These are phyloP conservation scores for Ceyx margarethae DNA, from an alignment of 2,113 vertebrate species.

Conservation along the genomic window DNA sequence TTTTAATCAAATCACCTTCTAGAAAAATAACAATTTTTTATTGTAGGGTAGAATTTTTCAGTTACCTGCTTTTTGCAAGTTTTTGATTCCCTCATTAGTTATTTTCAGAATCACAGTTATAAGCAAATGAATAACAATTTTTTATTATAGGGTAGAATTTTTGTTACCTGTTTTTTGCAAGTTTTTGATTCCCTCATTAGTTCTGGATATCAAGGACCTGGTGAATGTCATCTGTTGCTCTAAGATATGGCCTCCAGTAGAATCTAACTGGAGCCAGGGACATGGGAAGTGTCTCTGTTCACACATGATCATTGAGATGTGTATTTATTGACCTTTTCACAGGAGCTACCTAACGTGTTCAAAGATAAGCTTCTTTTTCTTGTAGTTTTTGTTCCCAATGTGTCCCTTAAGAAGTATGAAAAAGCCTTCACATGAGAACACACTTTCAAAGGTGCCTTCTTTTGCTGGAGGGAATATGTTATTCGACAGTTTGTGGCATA, in stretches of 20 bases:
- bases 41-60: neutral
- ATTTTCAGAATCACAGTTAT: neutral
- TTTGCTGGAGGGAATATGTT: neutral
- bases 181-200: neutral
- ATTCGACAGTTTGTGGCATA: neutral
- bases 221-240: neutral
- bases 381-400: neutral
- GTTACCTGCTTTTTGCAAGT: neutral
- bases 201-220: neutral
- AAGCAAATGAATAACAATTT: neutral
- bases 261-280: neutral
- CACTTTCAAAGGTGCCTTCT: neutral
- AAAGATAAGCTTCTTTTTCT: constrained; percentile 29
- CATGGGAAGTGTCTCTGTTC: neutral
- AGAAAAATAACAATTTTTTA: neutral
- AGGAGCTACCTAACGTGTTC: neutral
- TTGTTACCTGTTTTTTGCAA: neutral
- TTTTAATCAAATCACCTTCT: neutral
- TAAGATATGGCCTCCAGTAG: neutral
- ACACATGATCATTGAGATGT: neutral
- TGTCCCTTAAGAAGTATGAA: neutral
- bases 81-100: neutral
- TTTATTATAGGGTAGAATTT: neutral
- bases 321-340: neutral
- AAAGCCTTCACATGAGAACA: neutral